A percentile compares a stretch with the other conserved stretches of the same genome.
Evolutionary conservation across 2,888 invertebrate species (phyloP).

Genomic region (Magallana nippona): DNA sequence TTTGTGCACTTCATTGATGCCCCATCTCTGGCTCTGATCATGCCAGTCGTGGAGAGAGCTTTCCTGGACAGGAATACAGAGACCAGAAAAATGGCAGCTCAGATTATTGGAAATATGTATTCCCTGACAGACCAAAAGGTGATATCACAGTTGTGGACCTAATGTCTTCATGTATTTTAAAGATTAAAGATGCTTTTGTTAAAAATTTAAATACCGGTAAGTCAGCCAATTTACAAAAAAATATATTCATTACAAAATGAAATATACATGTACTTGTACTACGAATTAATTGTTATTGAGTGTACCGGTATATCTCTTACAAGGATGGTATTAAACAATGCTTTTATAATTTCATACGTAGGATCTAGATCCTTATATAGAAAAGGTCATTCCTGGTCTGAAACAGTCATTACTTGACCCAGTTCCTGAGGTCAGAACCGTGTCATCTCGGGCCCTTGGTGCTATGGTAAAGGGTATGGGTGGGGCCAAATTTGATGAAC

Average conservation of each 20-base stretch:
- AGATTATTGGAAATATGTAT: conserved; percentile 99
- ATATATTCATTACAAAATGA: too few relatives aligned
- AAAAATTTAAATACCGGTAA: too few relatives aligned
- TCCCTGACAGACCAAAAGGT: conserved; percentile 97
- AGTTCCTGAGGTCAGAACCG: conserved; percentile 97
- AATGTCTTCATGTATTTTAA: too few relatives aligned
- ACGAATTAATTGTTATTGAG: too few relatives aligned
- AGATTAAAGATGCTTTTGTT: too few relatives aligned
- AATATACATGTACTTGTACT: too few relatives aligned
- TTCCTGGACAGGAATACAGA: conserved; percentile 98
- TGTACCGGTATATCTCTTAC: too few relatives aligned
- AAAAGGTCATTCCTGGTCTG: conserved; percentile 96
- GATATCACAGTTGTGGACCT: not conserved
- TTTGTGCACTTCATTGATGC: conserved; percentile 99
- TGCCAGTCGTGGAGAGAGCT: conserved; percentile 99
- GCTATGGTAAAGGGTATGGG: conserved; percentile 99
- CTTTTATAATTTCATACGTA: conserved; percentile 55
- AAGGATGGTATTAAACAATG: not conserved
- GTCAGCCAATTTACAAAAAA: too few relatives aligned
- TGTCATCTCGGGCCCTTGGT: conserved; percentile 96
- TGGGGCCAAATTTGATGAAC: conserved; percentile 95
- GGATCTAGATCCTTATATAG: conserved; percentile 96
- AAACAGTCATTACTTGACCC: conserved; percentile 98
- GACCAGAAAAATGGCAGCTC: conserved; percentile 99
- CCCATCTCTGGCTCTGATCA: conserved; percentile 97